Conservation (phyloP, 2,797 vertebrate species). For the Rhincodon typus region DNA sequence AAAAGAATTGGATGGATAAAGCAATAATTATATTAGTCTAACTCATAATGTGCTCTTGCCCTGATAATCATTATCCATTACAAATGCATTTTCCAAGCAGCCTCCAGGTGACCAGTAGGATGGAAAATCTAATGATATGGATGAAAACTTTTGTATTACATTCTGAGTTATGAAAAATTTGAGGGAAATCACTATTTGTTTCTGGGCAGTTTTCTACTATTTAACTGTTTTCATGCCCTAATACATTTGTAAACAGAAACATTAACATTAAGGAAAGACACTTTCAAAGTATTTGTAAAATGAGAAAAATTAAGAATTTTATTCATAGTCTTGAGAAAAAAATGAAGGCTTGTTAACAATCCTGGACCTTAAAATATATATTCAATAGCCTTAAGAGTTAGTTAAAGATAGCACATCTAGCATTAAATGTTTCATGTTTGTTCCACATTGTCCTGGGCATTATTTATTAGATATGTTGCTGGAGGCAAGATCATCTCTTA, state of each 20-base stretch:
- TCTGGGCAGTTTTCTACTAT: not conserved
- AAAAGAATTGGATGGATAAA: not conserved
- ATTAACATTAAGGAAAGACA: not conserved
- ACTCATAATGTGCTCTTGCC: not conserved
- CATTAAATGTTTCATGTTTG: not conserved
- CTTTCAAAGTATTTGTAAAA: not conserved
- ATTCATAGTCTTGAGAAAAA: not conserved
- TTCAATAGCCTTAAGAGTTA: not conserved
- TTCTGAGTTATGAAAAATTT: not conserved
- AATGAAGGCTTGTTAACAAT: not conserved
- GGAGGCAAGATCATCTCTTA: not conserved
- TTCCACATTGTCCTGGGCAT: not conserved
- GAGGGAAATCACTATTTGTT: not conserved
- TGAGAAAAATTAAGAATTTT: not conserved
- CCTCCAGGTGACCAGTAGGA: not conserved
- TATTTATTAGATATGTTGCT: not conserved
- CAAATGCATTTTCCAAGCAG: not conserved
- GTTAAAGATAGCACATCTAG: not conserved
- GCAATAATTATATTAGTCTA: not conserved
- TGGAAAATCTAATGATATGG: not conserved
- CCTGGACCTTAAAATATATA: not conserved
- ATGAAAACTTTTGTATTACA: not conserved
- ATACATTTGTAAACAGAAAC: not conserved
- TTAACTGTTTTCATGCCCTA: not conserved
- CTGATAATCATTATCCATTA: not conserved